A percentile compares a stretch with the other conserved stretches of the same genome.
Evolutionary conservation across 1,140 invertebrate species (phyloP).

Genomic region (Metaphire vulgaris): DNA sequence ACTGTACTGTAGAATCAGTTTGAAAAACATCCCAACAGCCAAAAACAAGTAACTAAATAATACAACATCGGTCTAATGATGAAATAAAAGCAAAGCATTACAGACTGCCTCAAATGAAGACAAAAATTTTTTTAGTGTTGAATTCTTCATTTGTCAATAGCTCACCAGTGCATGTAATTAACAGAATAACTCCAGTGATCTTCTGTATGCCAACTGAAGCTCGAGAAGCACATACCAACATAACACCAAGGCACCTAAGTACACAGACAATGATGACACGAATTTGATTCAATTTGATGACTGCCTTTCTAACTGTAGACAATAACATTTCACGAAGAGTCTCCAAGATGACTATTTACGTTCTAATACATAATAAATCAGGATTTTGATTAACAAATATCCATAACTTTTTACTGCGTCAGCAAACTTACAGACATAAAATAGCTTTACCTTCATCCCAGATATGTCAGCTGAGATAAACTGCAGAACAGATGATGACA

Average conservation of each 20-base stretch:
- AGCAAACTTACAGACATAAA: too few relatives aligned
- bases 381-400: neutral
- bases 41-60: too few relatives aligned
- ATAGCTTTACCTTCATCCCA: constrained; percentile 72
- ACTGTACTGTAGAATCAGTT: too few relatives aligned
- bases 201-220: constrained; percentile 99
- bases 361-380: neutral
- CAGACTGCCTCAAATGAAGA: too few relatives aligned
- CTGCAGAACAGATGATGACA: constrained; percentile 85
- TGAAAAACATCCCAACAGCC: too few relatives aligned
- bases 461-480: constrained; percentile 97
- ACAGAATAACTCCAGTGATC: constrained; percentile 99
- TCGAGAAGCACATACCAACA: constrained; percentile 99
- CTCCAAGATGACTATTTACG: neutral
- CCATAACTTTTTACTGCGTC: neutral
- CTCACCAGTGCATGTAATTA: constrained; percentile 78
- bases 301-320: neutral
- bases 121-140: too few relatives aligned
- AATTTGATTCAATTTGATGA: neutral
- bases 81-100: too few relatives aligned
- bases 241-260: constrained; percentile 82
- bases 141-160: too few relatives aligned
- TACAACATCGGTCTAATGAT: too few relatives aligned
- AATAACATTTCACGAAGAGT: neutral
- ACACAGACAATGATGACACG: neutral